Evolutionary conservation across 2,113 vertebrate species (phyloP), one percentile per base, ranked within the genome.

Genomic region (Alectura lathami): DNA sequence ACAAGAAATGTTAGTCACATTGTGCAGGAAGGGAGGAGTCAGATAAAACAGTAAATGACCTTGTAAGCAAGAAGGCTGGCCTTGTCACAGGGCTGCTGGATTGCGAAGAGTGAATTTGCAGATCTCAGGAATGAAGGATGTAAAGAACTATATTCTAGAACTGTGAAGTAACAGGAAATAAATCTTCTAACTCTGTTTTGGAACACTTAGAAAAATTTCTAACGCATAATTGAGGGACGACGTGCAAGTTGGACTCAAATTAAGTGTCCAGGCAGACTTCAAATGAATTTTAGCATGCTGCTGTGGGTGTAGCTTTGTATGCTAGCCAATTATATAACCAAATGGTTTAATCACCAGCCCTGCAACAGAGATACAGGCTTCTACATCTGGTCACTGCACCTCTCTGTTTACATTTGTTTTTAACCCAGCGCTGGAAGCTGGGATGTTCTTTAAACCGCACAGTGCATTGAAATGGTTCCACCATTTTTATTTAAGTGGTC

Each of bases 201-300:
- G 85, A 57, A 38, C 24, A 80, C 8, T 5, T 18, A 47, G 79
- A 50, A 93, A 86, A 43, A 54, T 24, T 43, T 54, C 47, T 18
- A 40, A 7, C 8, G 3, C n/a, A n/a, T 66, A 64, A 38, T 67
- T 29, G 22, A 83, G 81, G 56, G 29, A 14, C 26, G 86, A 0
- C 0, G 1, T 60, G 69, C 88, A 92, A 1, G 53, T 78, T 95
- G 95, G 84, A 74, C 81, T 91, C 54, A 11, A 62, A 60, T 32
- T 22, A 67, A 83, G 20, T 80, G 96, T 97, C 96, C 95, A 96
- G 96, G 95, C 92, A 96, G 96, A 96, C 96, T 97, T 96, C 94
- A 96, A 93, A 96, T 93, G 93, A 50, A 30, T 83, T 94, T 36
- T 70, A 66, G 91, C 88, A 21, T 79, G 89, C 80, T 95, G 6